Conservation (phyloP, 1,140 invertebrate species). For the Zaprionus kolodkinae region DNA sequence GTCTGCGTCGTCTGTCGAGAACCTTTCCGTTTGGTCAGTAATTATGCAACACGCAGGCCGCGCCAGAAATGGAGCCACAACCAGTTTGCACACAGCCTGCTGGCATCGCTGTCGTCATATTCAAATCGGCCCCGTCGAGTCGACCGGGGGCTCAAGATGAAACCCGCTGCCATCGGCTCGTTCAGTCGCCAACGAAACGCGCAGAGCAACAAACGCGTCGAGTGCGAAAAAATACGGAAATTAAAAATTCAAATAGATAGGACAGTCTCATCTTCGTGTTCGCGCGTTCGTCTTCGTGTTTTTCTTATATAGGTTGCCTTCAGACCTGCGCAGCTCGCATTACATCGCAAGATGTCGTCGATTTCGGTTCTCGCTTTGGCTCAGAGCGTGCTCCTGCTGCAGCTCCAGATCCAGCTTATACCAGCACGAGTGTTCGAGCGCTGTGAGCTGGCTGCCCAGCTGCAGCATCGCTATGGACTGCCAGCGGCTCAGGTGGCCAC, state of each 20-base stretch:
- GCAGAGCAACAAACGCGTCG: conserved; percentile 45
- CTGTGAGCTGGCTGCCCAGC: conserved; percentile 88
- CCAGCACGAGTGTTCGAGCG: conserved; percentile 86
- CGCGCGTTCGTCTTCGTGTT: background rate
- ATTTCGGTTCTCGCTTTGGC: conserved; percentile 30
- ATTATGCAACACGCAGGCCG: conserved; percentile 68
- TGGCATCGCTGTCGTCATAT: conserved; percentile 59
- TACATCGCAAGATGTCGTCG: conserved; percentile 52
- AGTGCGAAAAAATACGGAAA: conserved; percentile 28
- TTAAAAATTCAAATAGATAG: conserved; percentile 26
- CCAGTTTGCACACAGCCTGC: conserved; percentile 53
- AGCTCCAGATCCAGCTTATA: conserved; percentile 37
- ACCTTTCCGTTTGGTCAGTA: conserved; percentile 57
- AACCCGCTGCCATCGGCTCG: conserved; percentile 42
- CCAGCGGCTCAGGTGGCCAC: conserved; percentile 86
- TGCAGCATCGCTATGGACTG: conserved; percentile 85
- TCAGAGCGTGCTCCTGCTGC: conserved; percentile 27
- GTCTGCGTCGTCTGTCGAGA: conserved; percentile 37
- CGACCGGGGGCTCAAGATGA: conserved; percentile 65
- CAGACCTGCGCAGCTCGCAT: background rate
- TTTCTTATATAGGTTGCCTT: background rate
- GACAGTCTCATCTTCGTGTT: conserved; percentile 5
- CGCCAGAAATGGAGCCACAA: conserved; percentile 40
- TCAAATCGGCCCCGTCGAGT: conserved; percentile 59
- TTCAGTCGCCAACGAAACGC: conserved; percentile 72